Evolutionary conservation across 2,888 invertebrate genomes (phyloP).

Genomic region (Steromphala cineraria): DNA sequence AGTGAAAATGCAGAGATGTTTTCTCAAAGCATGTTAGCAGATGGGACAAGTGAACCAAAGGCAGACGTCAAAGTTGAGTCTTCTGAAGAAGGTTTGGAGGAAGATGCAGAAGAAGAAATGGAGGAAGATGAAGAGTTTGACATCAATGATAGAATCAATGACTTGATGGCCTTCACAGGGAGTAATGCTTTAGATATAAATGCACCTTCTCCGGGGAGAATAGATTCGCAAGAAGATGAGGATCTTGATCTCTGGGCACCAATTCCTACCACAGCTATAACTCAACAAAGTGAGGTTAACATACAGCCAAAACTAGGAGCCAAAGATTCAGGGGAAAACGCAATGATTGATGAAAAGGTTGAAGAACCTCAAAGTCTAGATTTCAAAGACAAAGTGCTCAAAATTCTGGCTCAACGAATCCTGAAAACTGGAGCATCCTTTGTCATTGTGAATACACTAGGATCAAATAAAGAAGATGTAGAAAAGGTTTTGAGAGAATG

Average conservation of each 20-base stretch:
- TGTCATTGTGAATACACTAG: constrained; percentile 39
- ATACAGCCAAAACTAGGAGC: not conserved
- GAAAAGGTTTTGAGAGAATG: constrained; percentile 32
- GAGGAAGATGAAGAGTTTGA: constrained; percentile 9
- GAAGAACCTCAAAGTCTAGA: not conserved
- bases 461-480: constrained; percentile 30
- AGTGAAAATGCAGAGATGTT: not conserved
- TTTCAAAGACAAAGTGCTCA: constrained; percentile 28
- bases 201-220: not conserved
- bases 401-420: constrained; percentile 25
- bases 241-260: not conserved
- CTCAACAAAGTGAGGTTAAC: not conserved
- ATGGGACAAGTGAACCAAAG: constrained; percentile 28
- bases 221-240: not conserved
- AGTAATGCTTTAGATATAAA: not conserved
- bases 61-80: constrained; percentile 21
- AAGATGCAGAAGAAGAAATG: constrained; percentile 4
- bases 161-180: constrained; percentile 16
- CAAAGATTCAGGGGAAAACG: not conserved
- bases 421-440: constrained; percentile 27
- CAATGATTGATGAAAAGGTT: not conserved
- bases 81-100: constrained; percentile 28
- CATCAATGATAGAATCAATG: not conserved
- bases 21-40: not conserved
- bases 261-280: not conserved